Evolutionary conservation across 2,797 vertebrate genomes (phyloP).

Genomic region (Agapornis canus): DNA sequence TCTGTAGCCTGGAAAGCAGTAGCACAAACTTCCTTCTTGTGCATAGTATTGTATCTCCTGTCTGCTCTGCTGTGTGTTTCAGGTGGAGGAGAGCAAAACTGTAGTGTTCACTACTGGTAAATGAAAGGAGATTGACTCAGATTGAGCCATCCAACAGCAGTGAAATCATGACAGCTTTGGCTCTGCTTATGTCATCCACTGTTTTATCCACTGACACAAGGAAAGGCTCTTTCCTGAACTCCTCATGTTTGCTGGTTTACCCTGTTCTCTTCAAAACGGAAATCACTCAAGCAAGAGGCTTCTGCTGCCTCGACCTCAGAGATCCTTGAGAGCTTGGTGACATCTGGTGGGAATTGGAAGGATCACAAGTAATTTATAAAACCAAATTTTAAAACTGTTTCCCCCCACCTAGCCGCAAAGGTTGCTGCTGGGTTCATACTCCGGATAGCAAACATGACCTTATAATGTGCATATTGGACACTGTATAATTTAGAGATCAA

Average conservation of each 20-base stretch:
- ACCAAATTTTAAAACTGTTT: background rate
- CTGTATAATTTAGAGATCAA: background rate
- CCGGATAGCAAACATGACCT: background rate
- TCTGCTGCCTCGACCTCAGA: background rate
- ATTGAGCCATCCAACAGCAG: background rate
- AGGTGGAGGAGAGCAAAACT: background rate
- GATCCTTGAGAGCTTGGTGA: conserved; percentile 22
- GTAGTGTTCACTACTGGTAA: background rate
- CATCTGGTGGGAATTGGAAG: conserved; percentile 55
- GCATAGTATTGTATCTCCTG: background rate
- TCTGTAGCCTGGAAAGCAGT: background rate
- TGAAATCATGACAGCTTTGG: background rate
- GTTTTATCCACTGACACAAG: background rate
- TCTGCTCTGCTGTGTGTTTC: background rate
- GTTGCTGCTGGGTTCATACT: background rate
- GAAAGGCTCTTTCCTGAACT: background rate
- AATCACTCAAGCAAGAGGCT: background rate
- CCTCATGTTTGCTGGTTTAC: background rate
- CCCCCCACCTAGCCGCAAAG: background rate
- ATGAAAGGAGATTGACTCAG: background rate
- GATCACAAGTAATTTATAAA: background rate
- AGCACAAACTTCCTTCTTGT: background rate
- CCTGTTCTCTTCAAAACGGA: background rate
- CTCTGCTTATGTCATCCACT: background rate
- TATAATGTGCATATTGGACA: background rate